Conservation (phyloP, 1,140 invertebrate species). For the Solen grandis region DNA sequence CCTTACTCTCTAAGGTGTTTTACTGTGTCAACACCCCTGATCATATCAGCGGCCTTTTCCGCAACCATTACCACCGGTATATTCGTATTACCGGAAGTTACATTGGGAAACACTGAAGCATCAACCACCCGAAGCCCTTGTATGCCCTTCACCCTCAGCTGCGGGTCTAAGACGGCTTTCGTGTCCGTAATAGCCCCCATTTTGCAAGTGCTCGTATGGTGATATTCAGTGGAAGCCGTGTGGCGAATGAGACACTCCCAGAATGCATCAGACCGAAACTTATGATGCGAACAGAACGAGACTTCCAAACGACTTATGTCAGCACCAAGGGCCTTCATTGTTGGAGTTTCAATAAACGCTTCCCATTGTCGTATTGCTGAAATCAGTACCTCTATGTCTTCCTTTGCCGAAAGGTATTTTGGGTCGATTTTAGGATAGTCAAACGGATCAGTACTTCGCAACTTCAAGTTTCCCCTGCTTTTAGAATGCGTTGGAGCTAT, state of each 20-base stretch:
- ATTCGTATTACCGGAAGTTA: no score
- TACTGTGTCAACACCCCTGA: no score
- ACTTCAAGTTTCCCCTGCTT: neutral
- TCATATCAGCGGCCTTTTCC: no score
- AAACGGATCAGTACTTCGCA: constrained; percentile 19
- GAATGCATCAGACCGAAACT: constrained; percentile 71
- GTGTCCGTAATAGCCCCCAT: constrained; percentile 94
- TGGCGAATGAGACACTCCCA: constrained; percentile 75
- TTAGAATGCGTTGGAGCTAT: neutral
- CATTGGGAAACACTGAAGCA: no score
- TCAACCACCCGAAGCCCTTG: no score
- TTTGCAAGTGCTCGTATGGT: constrained; percentile 94
- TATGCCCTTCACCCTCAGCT: constrained; percentile 82
- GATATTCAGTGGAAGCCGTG: constrained; percentile 87
- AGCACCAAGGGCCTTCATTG: neutral
- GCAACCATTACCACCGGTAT: no score
- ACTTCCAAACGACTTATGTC: neutral
- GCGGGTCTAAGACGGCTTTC: constrained; percentile 92
- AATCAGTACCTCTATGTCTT: constrained; percentile 1
- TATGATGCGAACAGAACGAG: constrained; percentile 8
- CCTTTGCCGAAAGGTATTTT: neutral
- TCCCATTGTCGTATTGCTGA: constrained; percentile 23
- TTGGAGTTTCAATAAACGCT: neutral
- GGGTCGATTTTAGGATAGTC: constrained; percentile 15
- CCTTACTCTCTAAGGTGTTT: no score